These are phyloP conservation scores for Heliconius ethilla DNA, from an alignment of 2,888 invertebrate genomes.

Conservation along the genomic window DNA sequence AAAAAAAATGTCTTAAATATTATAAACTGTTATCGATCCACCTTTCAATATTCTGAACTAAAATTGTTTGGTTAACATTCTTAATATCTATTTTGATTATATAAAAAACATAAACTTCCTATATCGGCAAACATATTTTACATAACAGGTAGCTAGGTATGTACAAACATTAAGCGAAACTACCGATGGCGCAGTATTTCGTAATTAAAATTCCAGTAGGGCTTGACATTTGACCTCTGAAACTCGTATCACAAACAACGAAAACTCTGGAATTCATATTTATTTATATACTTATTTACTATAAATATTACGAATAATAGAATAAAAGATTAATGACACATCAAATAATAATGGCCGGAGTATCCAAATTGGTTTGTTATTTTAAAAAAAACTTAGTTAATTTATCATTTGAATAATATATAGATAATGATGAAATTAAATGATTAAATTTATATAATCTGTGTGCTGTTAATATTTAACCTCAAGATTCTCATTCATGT, in stretches of 20 bases:
- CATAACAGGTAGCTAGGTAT: constrained; percentile 7
- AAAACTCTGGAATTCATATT: background rate
- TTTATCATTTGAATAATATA: background rate
- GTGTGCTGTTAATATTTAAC: background rate
- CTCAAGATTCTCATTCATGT: background rate
- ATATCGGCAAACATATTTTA: constrained; percentile 11
- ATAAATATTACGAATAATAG: constrained; percentile 5
- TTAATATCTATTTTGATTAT: background rate
- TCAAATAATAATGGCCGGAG: background rate
- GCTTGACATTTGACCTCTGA: constrained; percentile 31
- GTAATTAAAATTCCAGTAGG: constrained; percentile 34
- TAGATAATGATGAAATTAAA: background rate
- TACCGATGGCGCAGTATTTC: constrained; percentile 21
- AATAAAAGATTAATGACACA: constrained; percentile 11
- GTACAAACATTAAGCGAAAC: constrained; percentile 20
- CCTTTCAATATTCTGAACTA: background rate
- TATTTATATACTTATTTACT: constrained; percentile 1
- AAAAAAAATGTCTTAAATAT: too few species aligned
- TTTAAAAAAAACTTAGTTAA: background rate
- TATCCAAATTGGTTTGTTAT: background rate
- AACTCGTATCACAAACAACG: constrained; percentile 5
- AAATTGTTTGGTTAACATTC: background rate
- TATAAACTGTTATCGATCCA: too few species aligned
- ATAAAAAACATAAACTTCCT: constrained; percentile 6
- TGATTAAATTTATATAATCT: background rate